Evolutionary conservation across 2,888 invertebrate genomes (phyloP), one percentile per base, ranked within the genome.

Genomic region (Tanaodytes sp.): DNA sequence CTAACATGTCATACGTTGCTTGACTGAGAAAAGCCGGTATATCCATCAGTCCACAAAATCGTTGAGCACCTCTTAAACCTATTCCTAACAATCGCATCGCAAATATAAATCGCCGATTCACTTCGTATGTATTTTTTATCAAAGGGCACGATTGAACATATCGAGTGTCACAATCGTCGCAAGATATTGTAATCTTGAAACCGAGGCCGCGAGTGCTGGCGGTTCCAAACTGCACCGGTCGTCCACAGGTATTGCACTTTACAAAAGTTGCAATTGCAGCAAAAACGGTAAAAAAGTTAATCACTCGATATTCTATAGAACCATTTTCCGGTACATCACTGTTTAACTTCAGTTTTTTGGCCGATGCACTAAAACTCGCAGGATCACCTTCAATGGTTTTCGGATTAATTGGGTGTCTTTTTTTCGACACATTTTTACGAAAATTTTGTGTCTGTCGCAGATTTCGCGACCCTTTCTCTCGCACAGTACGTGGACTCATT

Each of bases 261-360:
- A 72, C 48, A 42, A 48, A 66, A 40, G 63, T 63, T 23, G 54
- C 30, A 59, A 75, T 70, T 15, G 70, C 63, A 31, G 73, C 31
- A 66, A 73, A 73, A 31, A 72, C 67, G 11, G 55, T 61, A 14
- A 74, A 55, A 64, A 73, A 74, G 16, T 74, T 70, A 12, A 67
- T 52, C 45, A 74, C 65, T 62, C 70, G 43, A 67, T 73, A 74
- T 54, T 74, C 71, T 59, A 70, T 42, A 14, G 54, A 70, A 40
- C 61, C 20, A 68, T 72, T 66, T 63, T 66, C 67, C 30, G 63
- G 57, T 20, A 73, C 70, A 27, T 73, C 73, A 43, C 66, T 57
- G 27, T 75, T 63, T 30, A 18, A 40, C 58, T 48, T 48, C 9
- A 33, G 1, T 33, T 48, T 48, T 33, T 48, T 48, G 19, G 33